A percentile compares a stretch with the other conserved stretches of the same genome.
phyloP scores from a whole-genome alignment of 2,113 vertebrate genomes.

The Todiramphus chloris region DNA sequence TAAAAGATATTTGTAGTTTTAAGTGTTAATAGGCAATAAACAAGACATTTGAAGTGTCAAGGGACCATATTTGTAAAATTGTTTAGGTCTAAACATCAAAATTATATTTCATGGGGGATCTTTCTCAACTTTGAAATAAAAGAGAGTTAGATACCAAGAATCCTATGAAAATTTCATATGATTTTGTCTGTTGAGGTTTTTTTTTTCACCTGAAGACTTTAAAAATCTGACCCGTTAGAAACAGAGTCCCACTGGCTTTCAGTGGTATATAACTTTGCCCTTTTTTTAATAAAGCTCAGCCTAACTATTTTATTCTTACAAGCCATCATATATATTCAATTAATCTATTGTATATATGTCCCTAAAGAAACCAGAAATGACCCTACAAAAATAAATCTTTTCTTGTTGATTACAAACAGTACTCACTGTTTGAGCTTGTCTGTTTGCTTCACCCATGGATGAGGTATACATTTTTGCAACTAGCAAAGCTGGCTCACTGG shows the following conservation, averaged over 20 bases:
- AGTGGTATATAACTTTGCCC: neutral
- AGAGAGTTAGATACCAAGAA: neutral
- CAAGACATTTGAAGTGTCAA: neutral
- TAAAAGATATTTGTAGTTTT: neutral
- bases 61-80: neutral
- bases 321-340: neutral
- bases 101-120: neutral
- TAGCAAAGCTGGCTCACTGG: neutral
- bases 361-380: neutral
- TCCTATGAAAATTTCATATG: neutral
- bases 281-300: neutral
- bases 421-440: neutral
- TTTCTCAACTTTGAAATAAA: neutral
- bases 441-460: neutral
- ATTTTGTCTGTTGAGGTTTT: accelerated
- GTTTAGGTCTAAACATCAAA: neutral
- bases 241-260: neutral
- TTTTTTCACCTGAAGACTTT: neutral
- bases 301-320: neutral
- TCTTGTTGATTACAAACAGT: neutral
- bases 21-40: neutral
- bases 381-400: neutral
- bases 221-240: neutral
- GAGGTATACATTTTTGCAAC: neutral
- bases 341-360: neutral